Evolutionary conservation across 1,140 invertebrate genomes (phyloP).

Genomic region (Ditylenchus dipsaci): DNA sequence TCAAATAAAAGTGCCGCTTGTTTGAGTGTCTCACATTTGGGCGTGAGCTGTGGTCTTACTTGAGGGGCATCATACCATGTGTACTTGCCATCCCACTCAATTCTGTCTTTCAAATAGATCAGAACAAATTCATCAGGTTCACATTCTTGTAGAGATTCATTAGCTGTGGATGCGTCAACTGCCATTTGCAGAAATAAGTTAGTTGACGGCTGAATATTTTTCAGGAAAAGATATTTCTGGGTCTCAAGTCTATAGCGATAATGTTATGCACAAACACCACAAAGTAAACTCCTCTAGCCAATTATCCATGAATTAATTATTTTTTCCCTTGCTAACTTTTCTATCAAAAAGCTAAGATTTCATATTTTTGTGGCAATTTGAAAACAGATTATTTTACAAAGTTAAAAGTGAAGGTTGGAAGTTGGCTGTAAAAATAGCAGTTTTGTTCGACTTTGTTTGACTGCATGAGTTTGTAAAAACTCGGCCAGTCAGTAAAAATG

Average conservation of each 20-base stretch:
- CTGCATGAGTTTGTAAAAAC: too few relatives aligned
- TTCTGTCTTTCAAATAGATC: not conserved
- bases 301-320: not conserved
- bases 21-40: not conserved
- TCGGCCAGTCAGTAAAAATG: not conserved
- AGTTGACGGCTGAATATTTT: not conserved
- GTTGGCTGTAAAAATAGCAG: too few relatives aligned
- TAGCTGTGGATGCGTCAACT: too few relatives aligned
- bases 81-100: constrained; percentile 7
- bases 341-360: not conserved
- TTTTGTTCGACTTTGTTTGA: too few relatives aligned
- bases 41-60: not conserved
- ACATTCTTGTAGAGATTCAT: not conserved
- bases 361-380: too few relatives aligned
- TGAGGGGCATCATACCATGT: constrained; percentile 3
- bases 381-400: too few relatives aligned
- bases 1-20: constrained; percentile 6
- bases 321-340: not conserved
- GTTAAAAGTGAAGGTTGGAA: too few relatives aligned
- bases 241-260: too few relatives aligned
- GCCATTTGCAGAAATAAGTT: too few relatives aligned
- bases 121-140: constrained; percentile 5
- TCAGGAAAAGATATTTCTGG: not conserved
- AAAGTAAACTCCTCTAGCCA: not conserved
- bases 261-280: too few relatives aligned